Evolutionary conservation across 2,888 invertebrate genomes (phyloP).

Genomic region (Drosophila basisetae): DNA sequence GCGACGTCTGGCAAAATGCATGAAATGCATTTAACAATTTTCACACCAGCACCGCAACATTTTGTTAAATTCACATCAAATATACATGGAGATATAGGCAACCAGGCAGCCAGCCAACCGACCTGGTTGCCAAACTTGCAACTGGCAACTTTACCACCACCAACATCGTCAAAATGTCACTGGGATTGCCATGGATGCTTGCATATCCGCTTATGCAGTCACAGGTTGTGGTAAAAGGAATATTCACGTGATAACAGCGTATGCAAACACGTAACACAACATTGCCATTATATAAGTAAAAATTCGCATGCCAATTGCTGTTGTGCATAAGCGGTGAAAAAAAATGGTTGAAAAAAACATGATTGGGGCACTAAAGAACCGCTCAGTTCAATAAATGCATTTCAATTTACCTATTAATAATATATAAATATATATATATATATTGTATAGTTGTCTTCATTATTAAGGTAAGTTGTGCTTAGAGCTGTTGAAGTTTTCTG

Average conservation of each 20-base stretch:
- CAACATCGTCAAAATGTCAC: slow-evolving; percentile 67
- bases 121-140: neutral
- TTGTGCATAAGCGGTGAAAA: slow-evolving; percentile 7
- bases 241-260: slow-evolving; percentile 46
- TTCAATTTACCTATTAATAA: neutral
- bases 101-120: slow-evolving; percentile 1
- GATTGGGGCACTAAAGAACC: neutral
- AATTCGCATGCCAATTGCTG: slow-evolving; percentile 22
- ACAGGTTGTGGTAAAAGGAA: neutral
- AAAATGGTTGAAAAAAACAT: neutral
- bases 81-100: slow-evolving; percentile 42
- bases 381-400: neutral
- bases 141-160: slow-evolving; percentile 10
- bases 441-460: neutral
- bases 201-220: slow-evolving; percentile 51
- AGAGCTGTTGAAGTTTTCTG: too few species aligned
- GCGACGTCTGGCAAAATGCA: slow-evolving; percentile 25
- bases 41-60: slow-evolving; percentile 74
- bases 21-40: slow-evolving; percentile 58
- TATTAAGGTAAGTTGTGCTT: neutral
- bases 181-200: slow-evolving; percentile 42
- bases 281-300: slow-evolving; percentile 73
- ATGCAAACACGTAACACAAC: slow-evolving; percentile 58
- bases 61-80: slow-evolving; percentile 75
- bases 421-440: neutral